Evolutionary conservation across 2,888 invertebrate genomes (phyloP).

Genomic region (Ligdia adustata): DNA sequence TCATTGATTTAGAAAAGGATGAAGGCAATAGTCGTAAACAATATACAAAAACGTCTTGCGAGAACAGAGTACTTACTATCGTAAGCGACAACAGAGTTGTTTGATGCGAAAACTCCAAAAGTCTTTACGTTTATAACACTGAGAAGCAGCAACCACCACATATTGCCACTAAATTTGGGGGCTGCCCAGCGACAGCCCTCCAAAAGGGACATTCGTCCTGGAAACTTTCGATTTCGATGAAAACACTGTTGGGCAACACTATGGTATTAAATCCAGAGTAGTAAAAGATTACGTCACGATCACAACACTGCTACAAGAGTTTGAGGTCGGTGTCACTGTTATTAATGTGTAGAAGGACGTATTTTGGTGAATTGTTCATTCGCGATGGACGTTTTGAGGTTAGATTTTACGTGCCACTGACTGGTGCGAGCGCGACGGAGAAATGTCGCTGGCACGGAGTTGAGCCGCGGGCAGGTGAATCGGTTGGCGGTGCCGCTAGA

Average conservation of each 20-base stretch:
- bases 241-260: constrained; percentile 67
- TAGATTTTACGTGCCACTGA: constrained; percentile 79
- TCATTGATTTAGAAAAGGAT: constrained; percentile 4
- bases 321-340: constrained; percentile 60
- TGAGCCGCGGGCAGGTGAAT: constrained; percentile 69
- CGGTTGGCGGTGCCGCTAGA: constrained; percentile 59
- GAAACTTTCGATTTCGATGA: constrained; percentile 75
- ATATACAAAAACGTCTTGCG: constrained; percentile 24
- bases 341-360: constrained; percentile 57
- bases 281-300: constrained; percentile 54
- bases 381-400: constrained; percentile 76
- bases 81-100: constrained; percentile 58
- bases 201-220: constrained; percentile 76
- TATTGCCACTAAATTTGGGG: constrained; percentile 79
- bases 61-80: constrained; percentile 67
- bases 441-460: constrained; percentile 58
- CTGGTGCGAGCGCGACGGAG: constrained; percentile 79
- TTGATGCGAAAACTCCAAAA: constrained; percentile 67
- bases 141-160: constrained; percentile 80
- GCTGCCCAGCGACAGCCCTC: constrained; percentile 82
- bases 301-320: constrained; percentile 54
- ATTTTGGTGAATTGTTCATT: constrained; percentile 68
- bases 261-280: constrained; percentile 46
- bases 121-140: constrained; percentile 74
- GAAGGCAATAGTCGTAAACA: constrained; percentile 22